These are phyloP conservation scores for Silurus glanis DNA, from an alignment of 2,113 vertebrate genomes.

Conservation along the genomic window DNA sequence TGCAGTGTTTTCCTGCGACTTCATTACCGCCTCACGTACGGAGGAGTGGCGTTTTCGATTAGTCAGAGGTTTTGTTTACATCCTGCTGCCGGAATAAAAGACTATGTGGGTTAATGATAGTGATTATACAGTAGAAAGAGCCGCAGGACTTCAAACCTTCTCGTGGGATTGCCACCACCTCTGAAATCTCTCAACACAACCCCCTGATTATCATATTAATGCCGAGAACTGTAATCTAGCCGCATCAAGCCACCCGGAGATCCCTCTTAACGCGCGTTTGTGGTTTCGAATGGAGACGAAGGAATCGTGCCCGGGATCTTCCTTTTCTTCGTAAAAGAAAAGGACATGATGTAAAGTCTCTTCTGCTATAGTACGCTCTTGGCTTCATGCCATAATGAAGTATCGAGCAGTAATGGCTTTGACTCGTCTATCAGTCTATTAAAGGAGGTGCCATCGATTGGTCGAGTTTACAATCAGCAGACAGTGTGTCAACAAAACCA, in stretches of 20 bases:
- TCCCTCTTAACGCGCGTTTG: slow-evolving; percentile 33
- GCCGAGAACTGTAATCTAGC: slow-evolving; percentile 67
- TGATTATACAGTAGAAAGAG: slow-evolving; percentile 71
- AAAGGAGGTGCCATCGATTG: background rate
- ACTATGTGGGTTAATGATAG: slow-evolving; percentile 71
- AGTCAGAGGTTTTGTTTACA: slow-evolving; percentile 77
- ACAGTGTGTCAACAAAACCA: slow-evolving; percentile 7
- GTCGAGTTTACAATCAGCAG: slow-evolving; percentile 17
- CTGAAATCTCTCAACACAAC: slow-evolving; percentile 63
- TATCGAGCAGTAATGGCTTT: background rate
- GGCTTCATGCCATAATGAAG: slow-evolving; percentile 20
- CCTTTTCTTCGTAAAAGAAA: slow-evolving; percentile 9
- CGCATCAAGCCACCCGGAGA: slow-evolving; percentile 28
- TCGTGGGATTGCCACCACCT: slow-evolving; percentile 60
- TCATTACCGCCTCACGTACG: slow-evolving; percentile 66
- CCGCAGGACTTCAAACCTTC: slow-evolving; percentile 59
- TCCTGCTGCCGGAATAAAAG: slow-evolving; percentile 75
- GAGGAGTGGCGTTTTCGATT: slow-evolving; percentile 71
- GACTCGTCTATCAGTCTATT: background rate
- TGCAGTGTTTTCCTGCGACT: slow-evolving; percentile 67
- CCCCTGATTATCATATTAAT: slow-evolving; percentile 75
- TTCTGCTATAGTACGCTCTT: background rate
- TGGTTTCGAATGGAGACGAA: background rate
- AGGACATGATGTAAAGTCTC: slow-evolving; percentile 2
- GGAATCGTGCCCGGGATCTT: slow-evolving; percentile 12